Percentiles rank a stretch among this genome's conserved stretches.
Conservation (phyloP, 2,113 vertebrate species). For the Gulo gulo region DNA sequence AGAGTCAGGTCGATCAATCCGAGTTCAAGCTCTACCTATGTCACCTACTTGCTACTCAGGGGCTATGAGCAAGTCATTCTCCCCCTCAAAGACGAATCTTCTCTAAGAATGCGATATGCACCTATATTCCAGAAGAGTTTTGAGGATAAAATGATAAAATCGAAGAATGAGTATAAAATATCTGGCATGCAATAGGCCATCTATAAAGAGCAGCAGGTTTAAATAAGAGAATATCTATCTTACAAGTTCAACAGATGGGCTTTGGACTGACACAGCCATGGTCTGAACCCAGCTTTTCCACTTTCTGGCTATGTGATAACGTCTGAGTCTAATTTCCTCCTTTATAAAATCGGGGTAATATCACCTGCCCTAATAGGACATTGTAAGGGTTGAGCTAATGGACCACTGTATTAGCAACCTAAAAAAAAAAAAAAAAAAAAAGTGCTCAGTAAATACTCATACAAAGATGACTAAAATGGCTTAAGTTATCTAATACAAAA, state of each 20-base stretch:
- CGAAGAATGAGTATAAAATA: neutral
- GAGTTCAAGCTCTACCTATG: neutral
- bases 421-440: neutral
- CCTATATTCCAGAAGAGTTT: neutral
- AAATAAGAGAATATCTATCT: neutral
- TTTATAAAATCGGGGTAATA: slow-evolving; percentile 19
- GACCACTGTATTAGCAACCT: neutral
- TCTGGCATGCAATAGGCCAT: neutral
- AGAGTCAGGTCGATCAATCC: neutral
- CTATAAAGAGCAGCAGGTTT: neutral
- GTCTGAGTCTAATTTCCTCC: neutral
- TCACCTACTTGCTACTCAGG: neutral
- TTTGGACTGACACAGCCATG: neutral
- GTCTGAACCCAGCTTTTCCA: neutral
- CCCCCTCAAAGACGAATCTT: neutral
- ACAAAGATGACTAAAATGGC: neutral
- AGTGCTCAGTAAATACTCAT: neutral
- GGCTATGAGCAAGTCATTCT: neutral
- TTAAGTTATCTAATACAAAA: neutral
- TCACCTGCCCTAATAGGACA: neutral
- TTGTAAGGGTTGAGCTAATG: neutral
- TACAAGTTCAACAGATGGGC: neutral
- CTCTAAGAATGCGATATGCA: neutral
- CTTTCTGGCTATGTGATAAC: neutral
- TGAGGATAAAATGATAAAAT: neutral